Conservation (phyloP, 1,140 invertebrate species). For the Phocides pigmalion region DNA sequence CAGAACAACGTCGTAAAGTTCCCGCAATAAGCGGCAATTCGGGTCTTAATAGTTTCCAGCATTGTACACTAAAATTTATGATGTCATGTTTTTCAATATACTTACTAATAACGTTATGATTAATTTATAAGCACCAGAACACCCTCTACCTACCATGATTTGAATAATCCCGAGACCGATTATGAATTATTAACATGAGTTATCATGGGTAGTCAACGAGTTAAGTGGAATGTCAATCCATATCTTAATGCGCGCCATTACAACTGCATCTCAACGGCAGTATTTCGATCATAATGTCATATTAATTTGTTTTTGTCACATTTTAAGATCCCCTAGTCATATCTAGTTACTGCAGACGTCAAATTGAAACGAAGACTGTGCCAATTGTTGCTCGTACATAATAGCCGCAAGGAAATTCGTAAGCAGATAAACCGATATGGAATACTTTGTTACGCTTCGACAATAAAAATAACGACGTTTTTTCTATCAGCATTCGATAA, state of each 20-base stretch:
- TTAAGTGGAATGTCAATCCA: slow-evolving; percentile 37
- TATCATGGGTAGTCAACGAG: slow-evolving; percentile 6
- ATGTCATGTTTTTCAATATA: slow-evolving; percentile 49
- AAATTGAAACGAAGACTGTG: slow-evolving; percentile 33
- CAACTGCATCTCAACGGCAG: slow-evolving; percentile 32
- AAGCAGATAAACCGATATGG: slow-evolving; percentile 34
- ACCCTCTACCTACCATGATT: not conserved
- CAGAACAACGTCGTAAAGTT: slow-evolving; percentile 54
- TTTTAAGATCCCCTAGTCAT: slow-evolving; percentile 43
- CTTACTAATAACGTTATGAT: not conserved
- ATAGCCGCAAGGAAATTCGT: slow-evolving; percentile 17
- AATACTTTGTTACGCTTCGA: slow-evolving; percentile 22
- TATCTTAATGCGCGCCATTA: slow-evolving; percentile 44
- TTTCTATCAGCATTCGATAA: slow-evolving; percentile 50
- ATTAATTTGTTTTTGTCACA: slow-evolving; percentile 49
- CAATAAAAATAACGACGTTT: slow-evolving; percentile 50
- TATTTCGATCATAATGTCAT: slow-evolving; percentile 39
- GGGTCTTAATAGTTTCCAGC: slow-evolving; percentile 52
- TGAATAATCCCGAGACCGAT: slow-evolving; percentile 2
- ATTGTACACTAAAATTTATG: slow-evolving; percentile 56
- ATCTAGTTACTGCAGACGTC: slow-evolving; percentile 35
- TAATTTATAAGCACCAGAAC: slow-evolving; percentile 9
- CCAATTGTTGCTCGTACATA: slow-evolving; percentile 35
- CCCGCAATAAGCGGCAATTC: slow-evolving; percentile 45
- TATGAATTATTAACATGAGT: slow-evolving; percentile 7